Percentiles rank a stretch among this genome's conserved stretches.
These are phyloP conservation scores for Pterocles gutturalis DNA, from an alignment of 2,113 vertebrate species.

Conservation along the genomic window DNA sequence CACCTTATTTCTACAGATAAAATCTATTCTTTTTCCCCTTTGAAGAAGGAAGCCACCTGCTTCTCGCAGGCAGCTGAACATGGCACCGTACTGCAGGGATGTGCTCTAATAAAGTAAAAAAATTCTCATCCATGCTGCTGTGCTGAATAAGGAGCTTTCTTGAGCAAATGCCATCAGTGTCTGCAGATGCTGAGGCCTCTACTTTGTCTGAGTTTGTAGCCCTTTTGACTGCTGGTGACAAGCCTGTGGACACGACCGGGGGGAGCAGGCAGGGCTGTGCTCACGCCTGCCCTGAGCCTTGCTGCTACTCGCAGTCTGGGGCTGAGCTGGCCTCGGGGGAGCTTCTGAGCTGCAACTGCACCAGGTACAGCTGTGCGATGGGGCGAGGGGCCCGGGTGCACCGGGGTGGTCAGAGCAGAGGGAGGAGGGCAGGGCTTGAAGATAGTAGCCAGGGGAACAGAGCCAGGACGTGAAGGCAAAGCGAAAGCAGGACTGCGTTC, in stretches of 20 bases:
- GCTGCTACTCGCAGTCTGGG: fast-evolving
- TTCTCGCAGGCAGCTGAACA: not conserved
- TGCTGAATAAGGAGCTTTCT: not conserved
- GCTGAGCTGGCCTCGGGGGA: not conserved
- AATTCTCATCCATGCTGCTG: not conserved
- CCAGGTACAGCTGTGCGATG: not conserved
- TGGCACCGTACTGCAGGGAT: not conserved
- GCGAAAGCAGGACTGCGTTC: not conserved
- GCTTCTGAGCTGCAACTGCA: not conserved
- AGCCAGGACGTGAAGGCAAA: not conserved
- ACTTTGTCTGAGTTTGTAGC: not conserved
- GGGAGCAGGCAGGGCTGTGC: not conserved
- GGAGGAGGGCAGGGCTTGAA: not conserved
- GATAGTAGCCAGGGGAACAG: too few species aligned
- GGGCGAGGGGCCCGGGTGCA: not conserved
- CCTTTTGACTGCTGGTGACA: not conserved
- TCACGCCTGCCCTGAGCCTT: fast-evolving
- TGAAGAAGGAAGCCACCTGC: not conserved
- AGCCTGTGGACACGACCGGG: fast-evolving
- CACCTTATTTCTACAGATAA: not conserved
- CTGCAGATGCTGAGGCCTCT: not conserved
- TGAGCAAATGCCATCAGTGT: not conserved
- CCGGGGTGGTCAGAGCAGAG: not conserved
- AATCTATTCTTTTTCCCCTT: not conserved
- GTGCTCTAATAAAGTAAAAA: not conserved